Evolutionary conservation across 2,797 vertebrate species (phyloP), one percentile per base, ranked within the genome.

Genomic region (Kryptopterus vitreolus): DNA sequence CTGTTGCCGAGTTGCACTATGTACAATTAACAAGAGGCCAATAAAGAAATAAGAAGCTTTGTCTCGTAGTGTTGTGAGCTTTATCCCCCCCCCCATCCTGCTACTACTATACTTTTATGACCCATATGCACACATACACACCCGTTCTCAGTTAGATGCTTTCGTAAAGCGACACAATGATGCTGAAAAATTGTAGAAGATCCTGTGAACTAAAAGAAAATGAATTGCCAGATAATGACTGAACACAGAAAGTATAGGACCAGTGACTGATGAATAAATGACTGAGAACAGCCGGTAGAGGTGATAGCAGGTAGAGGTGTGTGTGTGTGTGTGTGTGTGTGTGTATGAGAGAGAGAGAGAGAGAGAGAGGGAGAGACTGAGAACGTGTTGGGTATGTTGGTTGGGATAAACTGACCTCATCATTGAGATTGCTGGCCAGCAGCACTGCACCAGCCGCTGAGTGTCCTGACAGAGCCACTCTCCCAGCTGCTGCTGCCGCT

Each of bases 391-490:
- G n/a, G 71, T 33, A 35, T 53, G 66, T 68, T 69, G 57, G 78
- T 20, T 24, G 18, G 65, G 26, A 55, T 59, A 75, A 61, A 87
- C 86, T 83, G 84, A 99, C 98, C 98, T 99, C 97, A 90, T 98
- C 97, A 78, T 99, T 99, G 83, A 99, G 94, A 92, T 99, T 99
- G 94, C 97, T 98, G 86, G 97, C 97, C 89, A 99, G 90, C 78
- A 99, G 95, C 79, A 96, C 95, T 52, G 94, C 95, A 76, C 95
- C 94, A 90, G 94, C 94, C 87, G 94, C 92, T 10, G 96, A 94
- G 89, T 97, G 96, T 88, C 96, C 97, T 33, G 97, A 96, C 89
- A 98, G 94, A 79, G 96, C 97, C 66, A 98, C 98, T 76, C 97
- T 95, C 63, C 97, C 96, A 24, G 97, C 97, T 15, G 97, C 97